Evolutionary conservation across 2,888 invertebrate species (phyloP).

Genomic region (Dromius quadrimaculatus): DNA sequence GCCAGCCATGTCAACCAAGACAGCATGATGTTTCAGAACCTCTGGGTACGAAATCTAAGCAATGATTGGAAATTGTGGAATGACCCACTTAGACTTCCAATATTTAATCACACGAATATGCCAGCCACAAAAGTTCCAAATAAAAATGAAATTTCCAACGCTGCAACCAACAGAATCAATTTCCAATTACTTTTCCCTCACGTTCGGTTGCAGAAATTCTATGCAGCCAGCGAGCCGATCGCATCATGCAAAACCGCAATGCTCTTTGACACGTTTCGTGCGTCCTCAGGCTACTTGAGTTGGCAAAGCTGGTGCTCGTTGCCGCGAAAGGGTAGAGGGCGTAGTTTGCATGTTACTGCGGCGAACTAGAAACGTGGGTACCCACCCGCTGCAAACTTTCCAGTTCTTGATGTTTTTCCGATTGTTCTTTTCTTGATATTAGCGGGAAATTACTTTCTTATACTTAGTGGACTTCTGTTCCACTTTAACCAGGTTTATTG

Average conservation of each 20-base stretch:
- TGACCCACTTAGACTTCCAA: too few relatives aligned
- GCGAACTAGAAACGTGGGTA: neutral
- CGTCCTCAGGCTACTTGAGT: constrained; percentile 18
- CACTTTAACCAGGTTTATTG: constrained; percentile 16
- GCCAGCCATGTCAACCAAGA: too few relatives aligned
- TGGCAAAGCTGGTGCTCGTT: neutral
- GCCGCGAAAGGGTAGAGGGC: neutral
- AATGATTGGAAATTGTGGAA: too few relatives aligned
- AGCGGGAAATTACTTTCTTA: constrained; percentile 28
- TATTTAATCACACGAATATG: neutral
- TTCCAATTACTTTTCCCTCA: constrained; percentile 24
- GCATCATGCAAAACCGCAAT: neutral
- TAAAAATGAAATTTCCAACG: neutral
- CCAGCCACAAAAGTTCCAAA: neutral
- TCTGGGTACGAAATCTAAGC: too few relatives aligned
- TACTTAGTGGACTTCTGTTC: constrained; percentile 21
- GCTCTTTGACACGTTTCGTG: constrained; percentile 32
- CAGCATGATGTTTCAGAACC: too few relatives aligned
- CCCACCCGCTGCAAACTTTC: constrained; percentile 41
- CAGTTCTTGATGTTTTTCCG: constrained; percentile 51
- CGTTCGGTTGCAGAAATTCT: neutral
- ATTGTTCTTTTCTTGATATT: constrained; percentile 48
- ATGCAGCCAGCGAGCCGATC: constrained; percentile 1
- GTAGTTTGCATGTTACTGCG: constrained; percentile 41
- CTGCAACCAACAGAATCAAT: constrained; percentile 14